Conservation (phyloP, 2,888 invertebrate species). For the Clostera curtula region DNA sequence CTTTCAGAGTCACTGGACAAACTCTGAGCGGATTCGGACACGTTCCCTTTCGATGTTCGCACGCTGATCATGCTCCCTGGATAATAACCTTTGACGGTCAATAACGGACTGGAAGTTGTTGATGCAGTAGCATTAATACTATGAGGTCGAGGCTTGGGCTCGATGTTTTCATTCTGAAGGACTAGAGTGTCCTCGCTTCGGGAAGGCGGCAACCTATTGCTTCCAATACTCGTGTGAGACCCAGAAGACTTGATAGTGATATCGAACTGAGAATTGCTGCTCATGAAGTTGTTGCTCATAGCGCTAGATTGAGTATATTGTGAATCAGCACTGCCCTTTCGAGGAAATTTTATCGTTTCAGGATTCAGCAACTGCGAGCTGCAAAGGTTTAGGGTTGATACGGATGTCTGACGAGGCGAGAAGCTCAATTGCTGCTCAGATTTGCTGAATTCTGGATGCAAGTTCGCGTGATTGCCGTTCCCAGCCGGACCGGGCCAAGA, state of each 20-base stretch:
- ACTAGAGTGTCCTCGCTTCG: conserved; percentile 86
- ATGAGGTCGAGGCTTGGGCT: conserved; percentile 72
- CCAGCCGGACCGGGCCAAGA: conserved; percentile 90
- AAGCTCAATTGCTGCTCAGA: conserved; percentile 84
- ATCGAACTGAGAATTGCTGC: conserved; percentile 62
- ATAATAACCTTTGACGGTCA: conserved; percentile 76
- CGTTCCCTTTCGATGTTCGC: conserved; percentile 73
- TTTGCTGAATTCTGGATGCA: conserved; percentile 85
- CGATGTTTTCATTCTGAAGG: conserved; percentile 50
- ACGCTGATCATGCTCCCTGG: conserved; percentile 79
- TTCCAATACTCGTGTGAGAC: conserved; percentile 57
- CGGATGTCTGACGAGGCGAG: conserved; percentile 67
- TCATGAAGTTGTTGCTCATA: conserved; percentile 46
- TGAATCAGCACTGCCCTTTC: conserved; percentile 77
- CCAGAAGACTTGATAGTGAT: conserved; percentile 54
- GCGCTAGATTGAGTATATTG: conserved; percentile 71
- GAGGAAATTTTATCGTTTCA: conserved; percentile 51
- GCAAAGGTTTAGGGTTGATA: conserved; percentile 67
- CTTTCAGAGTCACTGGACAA: conserved; percentile 79
- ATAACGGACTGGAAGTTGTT: conserved; percentile 81
- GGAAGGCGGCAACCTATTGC: conserved; percentile 80
- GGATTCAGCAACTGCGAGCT: conserved; percentile 73
- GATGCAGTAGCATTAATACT: conserved; percentile 77
- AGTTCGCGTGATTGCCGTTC: conserved; percentile 63
- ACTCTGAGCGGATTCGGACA: conserved; percentile 80